Base-by-base conservation (phyloP, 2,888 invertebrate species). In the Cataglyphis livida region DNA sequence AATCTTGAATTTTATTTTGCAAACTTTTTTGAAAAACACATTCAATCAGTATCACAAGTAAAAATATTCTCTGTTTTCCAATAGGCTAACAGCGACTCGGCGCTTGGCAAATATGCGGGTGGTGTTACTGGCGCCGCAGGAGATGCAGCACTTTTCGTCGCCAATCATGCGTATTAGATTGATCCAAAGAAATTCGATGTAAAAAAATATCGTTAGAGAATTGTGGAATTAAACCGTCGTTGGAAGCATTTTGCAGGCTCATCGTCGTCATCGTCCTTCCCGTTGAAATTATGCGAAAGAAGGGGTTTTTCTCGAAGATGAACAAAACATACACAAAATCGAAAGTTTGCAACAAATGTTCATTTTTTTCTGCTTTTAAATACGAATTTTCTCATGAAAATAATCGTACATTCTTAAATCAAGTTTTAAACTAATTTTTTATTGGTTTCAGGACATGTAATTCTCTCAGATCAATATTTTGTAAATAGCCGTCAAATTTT, bases 31-130 rank as follows among this genome's bases (percentile, higher is more conserved):
- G 21, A 25, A 44, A 32, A 1, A 32, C 0, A 28, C 21, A 1
- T 6, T 54, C 6, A 41, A 15, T 32, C 9, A 48, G 2, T 66
- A n/a, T 65, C 4, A 21, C 21, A 28, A 66, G 6, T 74, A 44
- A 62, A 48, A 76, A n/a, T 18, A 9, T 75, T 41, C 1, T 28
- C 0, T 54, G 9, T 68, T 76, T 38, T 18, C n/a, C n/a, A 51
- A 41, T 96, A 99, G 98, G 98, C 98, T 85, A 99, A 99, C 96
- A 98, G 99, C 84, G 97, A 97, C 86, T 98, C 99, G 74, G 96
- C 98, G 78, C 95, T 96, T 92, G 99, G 99, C 92, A 98, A 98
- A 95, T 99, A 99, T 95, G 97, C 97, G 61, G 99, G 99, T 93
- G 98, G 98, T 87, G 97, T 97, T 35, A 96, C 96, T 93, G 98